Conservation (phyloP, 2,888 invertebrate species). For the Prosopocoilus inquinatus region DNA sequence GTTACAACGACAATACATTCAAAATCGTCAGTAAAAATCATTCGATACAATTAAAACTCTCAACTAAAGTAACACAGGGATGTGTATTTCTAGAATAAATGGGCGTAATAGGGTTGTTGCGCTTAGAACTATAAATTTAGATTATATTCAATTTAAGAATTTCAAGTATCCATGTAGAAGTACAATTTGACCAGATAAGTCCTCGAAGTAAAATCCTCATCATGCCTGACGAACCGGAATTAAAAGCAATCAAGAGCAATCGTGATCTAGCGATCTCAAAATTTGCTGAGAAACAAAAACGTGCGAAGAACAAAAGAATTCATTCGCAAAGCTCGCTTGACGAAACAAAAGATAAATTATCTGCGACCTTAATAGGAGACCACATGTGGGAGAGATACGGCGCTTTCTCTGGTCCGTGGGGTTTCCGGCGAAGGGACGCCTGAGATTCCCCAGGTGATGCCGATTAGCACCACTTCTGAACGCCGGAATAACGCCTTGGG, state of each 20-base stretch:
- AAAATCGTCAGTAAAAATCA: too few relatives aligned
- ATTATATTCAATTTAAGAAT: too few relatives aligned
- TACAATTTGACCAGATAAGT: too few relatives aligned
- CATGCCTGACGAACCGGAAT: conserved; percentile 6
- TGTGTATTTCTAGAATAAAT: too few relatives aligned
- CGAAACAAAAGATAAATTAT: conserved; percentile 45
- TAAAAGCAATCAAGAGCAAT: not conserved
- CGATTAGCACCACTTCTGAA: conserved; percentile 38
- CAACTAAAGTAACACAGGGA: too few relatives aligned
- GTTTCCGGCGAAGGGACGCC: conserved; percentile 24
- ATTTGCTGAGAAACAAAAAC: conserved; percentile 36
- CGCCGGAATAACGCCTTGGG: conserved; percentile 31
- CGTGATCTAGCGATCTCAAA: conserved; percentile 29
- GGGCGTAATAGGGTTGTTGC: too few relatives aligned
- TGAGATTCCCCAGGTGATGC: conserved; percentile 39
- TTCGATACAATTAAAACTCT: too few relatives aligned
- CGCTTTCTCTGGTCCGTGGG: conserved; percentile 8
- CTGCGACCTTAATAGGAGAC: conserved; percentile 34
- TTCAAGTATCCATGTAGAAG: too few relatives aligned
- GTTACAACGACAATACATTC: too few relatives aligned
- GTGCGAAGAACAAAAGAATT: conserved; percentile 38
- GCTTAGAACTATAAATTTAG: too few relatives aligned
- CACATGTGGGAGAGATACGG: conserved; percentile 30
- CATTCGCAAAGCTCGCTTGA: conserved; percentile 36
- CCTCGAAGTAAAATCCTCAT: too few relatives aligned